A percentile compares a stretch with the other conserved stretches of the same genome.
Conservation (phyloP, 2,113 vertebrate genomes). For the Ammodytes dubius region DNA sequence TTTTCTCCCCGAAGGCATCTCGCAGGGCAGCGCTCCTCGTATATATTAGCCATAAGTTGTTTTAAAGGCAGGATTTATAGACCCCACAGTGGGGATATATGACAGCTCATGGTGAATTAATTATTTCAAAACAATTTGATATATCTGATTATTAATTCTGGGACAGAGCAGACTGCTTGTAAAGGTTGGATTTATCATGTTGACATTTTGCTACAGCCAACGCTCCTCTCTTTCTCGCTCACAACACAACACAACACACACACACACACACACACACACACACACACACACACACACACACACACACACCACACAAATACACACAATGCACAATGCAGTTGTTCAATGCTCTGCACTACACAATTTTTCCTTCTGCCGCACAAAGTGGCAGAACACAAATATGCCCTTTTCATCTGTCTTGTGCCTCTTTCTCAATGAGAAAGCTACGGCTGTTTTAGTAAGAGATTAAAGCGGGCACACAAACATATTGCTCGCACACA, state of each 20-base stretch:
- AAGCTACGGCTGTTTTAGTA: slow-evolving; percentile 70
- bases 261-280: no score
- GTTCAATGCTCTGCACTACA: slow-evolving; percentile 70
- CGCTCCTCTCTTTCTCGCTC: slow-evolving; percentile 30
- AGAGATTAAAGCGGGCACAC: slow-evolving; percentile 73
- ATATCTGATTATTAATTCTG: slow-evolving; percentile 85
- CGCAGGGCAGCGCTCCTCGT: slow-evolving; percentile 47
- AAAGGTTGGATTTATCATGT: slow-evolving; percentile 89
- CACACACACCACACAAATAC: no score
- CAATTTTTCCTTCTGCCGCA: slow-evolving; percentile 44
- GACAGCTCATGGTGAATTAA: slow-evolving; percentile 76
- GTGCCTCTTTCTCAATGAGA: slow-evolving; percentile 70
- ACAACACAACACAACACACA: no score
- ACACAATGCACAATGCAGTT: slow-evolving; percentile 47
- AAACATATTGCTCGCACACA: slow-evolving; percentile 66
- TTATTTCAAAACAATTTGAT: slow-evolving; percentile 86
- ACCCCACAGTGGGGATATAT: slow-evolving; percentile 75
- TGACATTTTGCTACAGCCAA: slow-evolving; percentile 84
- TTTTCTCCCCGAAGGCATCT: slow-evolving; percentile 52
- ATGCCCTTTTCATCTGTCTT: slow-evolving; percentile 79
- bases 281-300: no score
- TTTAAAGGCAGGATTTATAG: slow-evolving; percentile 81
- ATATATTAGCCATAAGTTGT: slow-evolving; percentile 77
- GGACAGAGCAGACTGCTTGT: slow-evolving; percentile 80
- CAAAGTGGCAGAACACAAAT: slow-evolving; percentile 74